Percentiles rank a stretch among this genome's conserved stretches.
Conservation (phyloP, 2,888 invertebrate species). For the Ditylenchus weischeri region DNA sequence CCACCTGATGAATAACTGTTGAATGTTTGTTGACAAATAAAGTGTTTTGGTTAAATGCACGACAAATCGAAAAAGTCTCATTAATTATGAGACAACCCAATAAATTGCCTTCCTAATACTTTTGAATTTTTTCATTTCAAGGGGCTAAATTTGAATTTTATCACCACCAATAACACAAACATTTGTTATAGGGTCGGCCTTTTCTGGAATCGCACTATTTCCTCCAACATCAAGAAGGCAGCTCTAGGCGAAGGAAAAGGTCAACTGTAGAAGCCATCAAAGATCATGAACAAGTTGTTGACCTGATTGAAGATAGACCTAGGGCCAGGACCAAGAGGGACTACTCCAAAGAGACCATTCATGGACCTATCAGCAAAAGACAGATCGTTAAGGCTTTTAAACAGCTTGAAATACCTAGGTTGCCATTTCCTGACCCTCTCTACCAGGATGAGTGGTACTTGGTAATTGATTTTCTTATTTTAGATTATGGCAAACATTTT, state of each 20-base stretch:
- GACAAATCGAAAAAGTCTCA: no score
- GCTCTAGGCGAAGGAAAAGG: slow-evolving; percentile 43
- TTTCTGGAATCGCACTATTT: slow-evolving; percentile 57
- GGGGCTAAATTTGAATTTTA: no score
- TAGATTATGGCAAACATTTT: neutral
- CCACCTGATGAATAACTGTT: no score
- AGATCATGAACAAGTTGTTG: slow-evolving; percentile 46
- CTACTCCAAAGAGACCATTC: slow-evolving; percentile 29
- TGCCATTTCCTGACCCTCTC: slow-evolving; percentile 58
- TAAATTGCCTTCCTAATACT: no score
- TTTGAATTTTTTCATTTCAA: no score
- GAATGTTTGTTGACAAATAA: no score
- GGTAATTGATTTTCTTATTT: slow-evolving; percentile 38
- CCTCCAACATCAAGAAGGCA: slow-evolving; percentile 40
- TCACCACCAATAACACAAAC: no score
- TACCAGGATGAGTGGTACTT: slow-evolving; percentile 60
- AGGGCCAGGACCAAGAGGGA: slow-evolving; percentile 49
- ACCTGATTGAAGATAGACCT: slow-evolving; percentile 38
- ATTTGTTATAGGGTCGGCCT: slow-evolving; percentile 43
- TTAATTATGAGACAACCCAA: no score
- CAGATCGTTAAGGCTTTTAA: slow-evolving; percentile 11
- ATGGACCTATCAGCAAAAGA: slow-evolving; percentile 14
- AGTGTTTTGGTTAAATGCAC: no score
- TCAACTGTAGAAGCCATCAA: slow-evolving; percentile 35
- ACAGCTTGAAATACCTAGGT: slow-evolving; percentile 35